Base-by-base conservation (phyloP, 2,888 invertebrate species). In the Troides oblongomaculatus region DNA sequence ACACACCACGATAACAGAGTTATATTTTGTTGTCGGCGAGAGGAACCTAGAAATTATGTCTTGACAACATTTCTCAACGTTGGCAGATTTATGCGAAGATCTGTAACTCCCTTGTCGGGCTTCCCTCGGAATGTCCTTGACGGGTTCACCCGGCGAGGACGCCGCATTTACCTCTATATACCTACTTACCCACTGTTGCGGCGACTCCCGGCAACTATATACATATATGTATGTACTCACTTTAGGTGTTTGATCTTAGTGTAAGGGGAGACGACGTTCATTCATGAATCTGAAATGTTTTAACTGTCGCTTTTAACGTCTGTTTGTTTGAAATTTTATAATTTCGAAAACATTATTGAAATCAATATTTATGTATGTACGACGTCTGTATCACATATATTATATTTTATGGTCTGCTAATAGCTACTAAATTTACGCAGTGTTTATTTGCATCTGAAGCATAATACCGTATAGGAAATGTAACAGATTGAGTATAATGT, bases 51-150 rank as follows among this genome's bases (percentile, higher is more conserved):
- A 60, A 62, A 69, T 72, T 71, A 63, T 69, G 66, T 72, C 64
- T 67, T 69, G 62, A 69, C 69, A 71, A 69, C 70, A 62, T 63
- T 65, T 74, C 71, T 69, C 72, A 57, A 58, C 70, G 71, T 70
- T 74, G 70, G 72, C 71, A 74, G 73, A 77, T 76, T 78, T 78
- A 81, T 83, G 80, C 79, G 79, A 79, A 84, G 79, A 81, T 83
- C 82, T 83, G 80, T 81, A 79, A 83, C 82, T 79, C 80, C 84
- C 83, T 80, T 79, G 79, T 75, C 76, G 81, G 83, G 83, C 71
- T 85, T 87, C 80, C 84, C 83, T 84, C 81, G 75, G 74, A 80
- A 76, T 83, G 84, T 83, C 87, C 87, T 85, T 87, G 74, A 81
- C 77, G 80, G 76, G 85, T 82, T 86, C 84, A 84, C 79, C 83